Conservation (phyloP, 2,113 vertebrate genomes). For the Myocastor coypus region DNA sequence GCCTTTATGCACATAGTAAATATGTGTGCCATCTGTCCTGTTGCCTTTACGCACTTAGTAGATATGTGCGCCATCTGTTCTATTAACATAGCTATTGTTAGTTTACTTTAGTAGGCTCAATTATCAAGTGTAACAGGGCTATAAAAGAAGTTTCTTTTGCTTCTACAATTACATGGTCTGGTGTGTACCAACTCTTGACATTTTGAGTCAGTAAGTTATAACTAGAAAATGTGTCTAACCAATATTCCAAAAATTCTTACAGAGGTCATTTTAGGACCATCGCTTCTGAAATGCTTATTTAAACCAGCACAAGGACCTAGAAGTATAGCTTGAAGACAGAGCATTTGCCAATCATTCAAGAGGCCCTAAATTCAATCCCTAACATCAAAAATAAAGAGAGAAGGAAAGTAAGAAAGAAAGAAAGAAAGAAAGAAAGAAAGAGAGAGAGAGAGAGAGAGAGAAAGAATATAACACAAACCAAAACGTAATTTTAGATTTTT, state of each 20-base stretch:
- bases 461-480: not conserved
- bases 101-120: not conserved
- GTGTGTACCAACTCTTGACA: not conserved
- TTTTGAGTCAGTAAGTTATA: not conserved
- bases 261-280: not conserved
- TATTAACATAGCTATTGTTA: not conserved
- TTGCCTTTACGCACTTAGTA: not conserved
- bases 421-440: not conserved
- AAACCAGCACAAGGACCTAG: not conserved
- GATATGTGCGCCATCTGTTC: not conserved
- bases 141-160: not conserved
- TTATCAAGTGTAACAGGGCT: not conserved
- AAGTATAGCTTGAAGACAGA: not conserved
- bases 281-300: not conserved
- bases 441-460: not conserved
- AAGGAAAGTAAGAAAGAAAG: too few species aligned
- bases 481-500: not conserved
- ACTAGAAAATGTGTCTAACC: not conserved
- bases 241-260: not conserved
- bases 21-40: not conserved
- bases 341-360: too few species aligned
- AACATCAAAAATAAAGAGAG: too few species aligned
- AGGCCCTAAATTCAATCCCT: not conserved
- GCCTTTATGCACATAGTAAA: not conserved
- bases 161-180: not conserved